Percentiles rank a stretch among this genome's conserved stretches.
These are phyloP conservation scores for Drosophila cognata DNA, from an alignment of 2,888 invertebrate genomes.

Conservation along the genomic window DNA sequence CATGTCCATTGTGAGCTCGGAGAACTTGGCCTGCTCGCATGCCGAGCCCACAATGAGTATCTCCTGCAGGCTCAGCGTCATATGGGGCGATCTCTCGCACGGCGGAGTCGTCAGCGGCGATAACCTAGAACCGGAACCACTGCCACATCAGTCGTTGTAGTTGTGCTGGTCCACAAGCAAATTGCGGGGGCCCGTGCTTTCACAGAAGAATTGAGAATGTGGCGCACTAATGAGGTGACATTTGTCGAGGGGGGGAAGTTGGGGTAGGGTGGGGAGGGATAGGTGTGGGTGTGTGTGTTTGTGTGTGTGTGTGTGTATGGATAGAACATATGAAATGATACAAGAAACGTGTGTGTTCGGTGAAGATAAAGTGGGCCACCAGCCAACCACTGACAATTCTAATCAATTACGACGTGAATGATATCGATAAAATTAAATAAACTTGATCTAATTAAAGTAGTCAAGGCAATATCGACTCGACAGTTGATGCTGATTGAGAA, in stretches of 20 bases:
- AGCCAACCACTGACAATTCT: background rate
- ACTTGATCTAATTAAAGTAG: background rate
- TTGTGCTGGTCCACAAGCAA: constrained; percentile 84
- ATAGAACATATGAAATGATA: constrained; percentile 56
- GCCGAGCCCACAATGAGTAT: constrained; percentile 97
- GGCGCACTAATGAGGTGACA: constrained; percentile 83
- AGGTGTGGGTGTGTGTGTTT: constrained; percentile 35
- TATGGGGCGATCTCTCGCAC: constrained; percentile 93
- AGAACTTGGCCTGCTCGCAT: constrained; percentile 97
- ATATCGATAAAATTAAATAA: background rate
- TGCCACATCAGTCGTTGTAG: constrained; percentile 84
- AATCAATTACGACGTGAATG: background rate
- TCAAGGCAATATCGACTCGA: background rate
- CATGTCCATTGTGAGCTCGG: constrained; percentile 98
- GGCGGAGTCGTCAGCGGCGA: constrained; percentile 94
- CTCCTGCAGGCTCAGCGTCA: constrained; percentile 95
- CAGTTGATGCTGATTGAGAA: too few relatives aligned
- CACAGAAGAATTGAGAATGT: constrained; percentile 85
- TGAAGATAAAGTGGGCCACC: background rate
- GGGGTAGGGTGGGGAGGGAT: constrained; percentile 10
- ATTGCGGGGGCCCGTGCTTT: constrained; percentile 85
- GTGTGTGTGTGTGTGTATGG: constrained; percentile 12
- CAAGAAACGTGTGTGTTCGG: constrained; percentile 16
- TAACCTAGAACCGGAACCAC: constrained; percentile 88
- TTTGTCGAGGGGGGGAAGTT: constrained; percentile 19